Conservation (phyloP, 2,888 invertebrate genomes). For the Bombyx huttoni region DNA sequence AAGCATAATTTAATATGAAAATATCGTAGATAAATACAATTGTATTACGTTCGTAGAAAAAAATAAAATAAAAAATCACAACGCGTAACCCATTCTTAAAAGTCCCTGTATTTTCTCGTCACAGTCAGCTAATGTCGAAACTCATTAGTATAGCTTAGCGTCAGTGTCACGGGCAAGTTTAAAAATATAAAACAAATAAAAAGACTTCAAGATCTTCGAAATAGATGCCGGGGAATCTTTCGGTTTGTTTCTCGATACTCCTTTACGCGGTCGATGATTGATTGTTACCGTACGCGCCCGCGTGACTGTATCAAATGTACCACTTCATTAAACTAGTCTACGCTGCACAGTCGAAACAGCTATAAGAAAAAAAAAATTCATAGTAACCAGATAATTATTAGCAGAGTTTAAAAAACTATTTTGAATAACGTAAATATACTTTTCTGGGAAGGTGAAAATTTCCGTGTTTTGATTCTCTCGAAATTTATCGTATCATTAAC, state of each 20-base stretch:
- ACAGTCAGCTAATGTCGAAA: conserved; percentile 61
- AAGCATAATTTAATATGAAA: too few relatives aligned
- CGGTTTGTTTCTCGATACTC: conserved; percentile 41
- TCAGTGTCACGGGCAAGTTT: conserved; percentile 67
- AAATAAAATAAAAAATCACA: conserved; percentile 16
- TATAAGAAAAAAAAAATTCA: neutral
- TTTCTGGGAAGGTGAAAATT: neutral
- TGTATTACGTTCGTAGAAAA: conserved; percentile 9
- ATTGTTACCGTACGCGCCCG: conserved; percentile 29
- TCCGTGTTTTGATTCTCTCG: neutral
- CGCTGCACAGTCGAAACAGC: conserved; percentile 2
- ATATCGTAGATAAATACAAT: too few relatives aligned
- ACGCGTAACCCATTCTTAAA: conserved; percentile 48
- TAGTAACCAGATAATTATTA: neutral
- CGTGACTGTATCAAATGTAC: conserved; percentile 17
- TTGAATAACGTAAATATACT: neutral
- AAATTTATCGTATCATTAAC: neutral
- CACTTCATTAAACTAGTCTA: conserved; percentile 14
- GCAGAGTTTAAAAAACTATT: neutral
- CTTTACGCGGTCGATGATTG: conserved; percentile 38
- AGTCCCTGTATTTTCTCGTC: conserved; percentile 37
- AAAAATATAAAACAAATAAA: conserved; percentile 46
- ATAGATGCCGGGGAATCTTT: conserved; percentile 48
- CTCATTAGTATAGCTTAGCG: conserved; percentile 64
- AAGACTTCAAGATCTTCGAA: conserved; percentile 48